Evolutionary conservation across 1,140 invertebrate genomes (phyloP), one percentile per base, ranked within the genome.

Genomic region (Vanessa atalanta): DNA sequence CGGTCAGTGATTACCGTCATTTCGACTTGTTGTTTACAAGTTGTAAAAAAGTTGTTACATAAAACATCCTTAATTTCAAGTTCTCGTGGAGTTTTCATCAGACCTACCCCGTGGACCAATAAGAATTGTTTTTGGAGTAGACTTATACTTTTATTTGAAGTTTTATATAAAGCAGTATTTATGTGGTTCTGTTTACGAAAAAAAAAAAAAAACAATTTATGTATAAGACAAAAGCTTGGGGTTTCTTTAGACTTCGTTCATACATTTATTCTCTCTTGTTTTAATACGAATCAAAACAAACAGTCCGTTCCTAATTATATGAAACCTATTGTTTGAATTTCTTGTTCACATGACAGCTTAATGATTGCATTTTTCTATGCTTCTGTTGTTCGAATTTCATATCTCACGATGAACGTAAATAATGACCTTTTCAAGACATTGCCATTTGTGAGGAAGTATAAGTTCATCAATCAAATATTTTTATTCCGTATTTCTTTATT

Each of bases 101-200:
- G 68, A 75, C 65, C 75, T 69, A 61, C 61, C 53, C 53, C 31
- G 70, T 51, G 68, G 75, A 66, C 66, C 68, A 70, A 73, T 53
- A 79, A 80, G 70, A 74, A 74, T 74, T 75, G 67, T 73, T 77
- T 73, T 74, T 65, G 37, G 63, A 71, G 63, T 53, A 47, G 48
- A 71, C 26, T 64, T 71, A 53, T 47, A 71, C 43, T 71, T 71
- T 65, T 71, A 64, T 65, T 53, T 16, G 23, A 71, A 64, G 31
- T 60, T 71, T 71, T 64, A 64, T 65, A 37, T 23, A n/a, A 47
- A 23, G 61, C 60, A 64, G 26, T 57, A 48, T 63, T 64, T 70
- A 64, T 61, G n/a, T 37, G 48, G 37, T 43, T 57, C 50, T 51
- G 69, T 61, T 31, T 69, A 48, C 47, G 47, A 48, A 47, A 69